Evolutionary conservation across 2,888 invertebrate genomes (phyloP).

Genomic region (Watsonalla binaria): DNA sequence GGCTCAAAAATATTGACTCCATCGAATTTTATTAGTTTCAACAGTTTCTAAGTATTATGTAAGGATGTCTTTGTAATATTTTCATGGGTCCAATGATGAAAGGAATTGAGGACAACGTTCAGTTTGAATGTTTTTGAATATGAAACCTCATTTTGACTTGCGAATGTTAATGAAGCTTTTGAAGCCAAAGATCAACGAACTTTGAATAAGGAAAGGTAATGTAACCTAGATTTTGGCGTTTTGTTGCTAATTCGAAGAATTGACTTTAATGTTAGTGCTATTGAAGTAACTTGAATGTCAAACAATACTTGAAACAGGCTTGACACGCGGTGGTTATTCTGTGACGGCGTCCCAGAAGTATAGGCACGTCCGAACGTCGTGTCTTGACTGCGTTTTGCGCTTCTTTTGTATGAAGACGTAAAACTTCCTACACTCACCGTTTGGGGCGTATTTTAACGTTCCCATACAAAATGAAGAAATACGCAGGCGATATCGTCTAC

Average conservation of each 20-base stretch:
- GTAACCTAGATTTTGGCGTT: constrained; percentile 15
- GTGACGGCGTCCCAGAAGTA: constrained; percentile 8
- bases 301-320: constrained; percentile 29
- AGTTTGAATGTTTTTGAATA: constrained; percentile 1
- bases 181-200: constrained; percentile 32
- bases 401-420: too few relatives aligned
- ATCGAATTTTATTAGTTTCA: too few relatives aligned
- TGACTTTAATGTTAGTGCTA: constrained; percentile 30
- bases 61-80: neutral
- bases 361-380: too few relatives aligned
- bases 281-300: constrained; percentile 36
- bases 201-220: constrained; percentile 20
- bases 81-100: neutral
- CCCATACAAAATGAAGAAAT: too few relatives aligned
- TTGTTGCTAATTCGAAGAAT: constrained; percentile 23
- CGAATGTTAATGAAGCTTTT: constrained; percentile 4
- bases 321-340: constrained; percentile 30
- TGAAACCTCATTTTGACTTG: neutral
- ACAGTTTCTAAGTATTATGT: neutral
- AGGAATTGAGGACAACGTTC: neutral
- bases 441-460: too few relatives aligned
- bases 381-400: too few relatives aligned
- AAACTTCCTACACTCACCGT: too few relatives aligned
- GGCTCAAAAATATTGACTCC: too few relatives aligned
- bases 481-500: too few relatives aligned